phyloP scores from a whole-genome alignment of 2,113 vertebrate species.

The Eretmochelys imbricata region DNA sequence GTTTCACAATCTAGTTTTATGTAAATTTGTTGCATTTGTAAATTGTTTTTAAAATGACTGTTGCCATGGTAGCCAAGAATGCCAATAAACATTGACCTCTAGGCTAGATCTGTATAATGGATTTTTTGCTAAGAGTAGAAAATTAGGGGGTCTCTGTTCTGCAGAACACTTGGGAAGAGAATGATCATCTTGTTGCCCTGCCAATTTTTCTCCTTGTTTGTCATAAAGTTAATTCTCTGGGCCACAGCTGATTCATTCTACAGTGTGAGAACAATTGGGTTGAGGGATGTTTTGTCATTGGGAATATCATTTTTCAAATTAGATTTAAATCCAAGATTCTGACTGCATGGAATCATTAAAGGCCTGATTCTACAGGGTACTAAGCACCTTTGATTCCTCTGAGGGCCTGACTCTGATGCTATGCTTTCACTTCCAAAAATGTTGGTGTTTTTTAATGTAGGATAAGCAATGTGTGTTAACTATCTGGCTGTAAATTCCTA shows the following conservation, averaged over 20 bases:
- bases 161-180: neutral
- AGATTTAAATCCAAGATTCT: neutral
- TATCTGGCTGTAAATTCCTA: neutral
- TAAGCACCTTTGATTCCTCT: neutral
- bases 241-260: neutral
- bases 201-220: neutral
- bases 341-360: neutral
- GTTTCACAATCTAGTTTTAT: neutral
- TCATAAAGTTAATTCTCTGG: neutral
- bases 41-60: neutral
- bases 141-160: neutral
- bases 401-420: fast-evolving
- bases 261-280: neutral
- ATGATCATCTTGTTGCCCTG: fast-evolving
- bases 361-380: neutral
- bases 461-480: neutral
- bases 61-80: neutral
- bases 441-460: neutral
- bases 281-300: neutral
- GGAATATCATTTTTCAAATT: neutral
- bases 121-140: neutral
- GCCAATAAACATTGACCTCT: neutral
- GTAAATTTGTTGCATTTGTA: neutral
- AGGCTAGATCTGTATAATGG: neutral
- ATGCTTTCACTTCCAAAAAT: neutral